Base-by-base conservation (phyloP, 2,888 invertebrate species). In the Aethes cnicana region DNA sequence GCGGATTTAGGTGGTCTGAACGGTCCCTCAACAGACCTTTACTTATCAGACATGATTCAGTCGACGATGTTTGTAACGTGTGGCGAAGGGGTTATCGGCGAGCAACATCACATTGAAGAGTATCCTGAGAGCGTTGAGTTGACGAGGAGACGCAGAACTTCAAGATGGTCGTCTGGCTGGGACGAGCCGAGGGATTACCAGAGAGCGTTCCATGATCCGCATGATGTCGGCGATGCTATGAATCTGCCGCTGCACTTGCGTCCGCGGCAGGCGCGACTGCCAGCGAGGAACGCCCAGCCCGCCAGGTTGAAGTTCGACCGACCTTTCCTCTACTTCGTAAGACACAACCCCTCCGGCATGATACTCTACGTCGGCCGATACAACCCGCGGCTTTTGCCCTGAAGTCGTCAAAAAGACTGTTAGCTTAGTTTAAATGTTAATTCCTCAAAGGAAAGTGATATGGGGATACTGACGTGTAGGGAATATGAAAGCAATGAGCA, bases 301-400 rank as follows among this genome's bases (percentile, higher is more conserved):
- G 95, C 94, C 3, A 90, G 96, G 71, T 89, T 97, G 70, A 93
- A 95, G 66, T 94, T 96, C 73, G 96, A 97, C 68, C 91, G 96
- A 70, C 97, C 97, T 0, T 97, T 97, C 91, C 88, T 97, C 17
- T 97, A 95, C 79, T 95, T 96, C 64, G 95, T 97, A 8, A 91
- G 97, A 70, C 97, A 97, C 80, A 97, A 97, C 80, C 97, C 96
- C 1, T 95, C 96, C n/a, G 97, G 97, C 55, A 92, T 97, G 88
- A 95, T 97, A 68, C 86, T 97, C 43, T 95, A 95, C 75, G 95
- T 96, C 90, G 97, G 97, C 30, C 91, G 96, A 73, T 96, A 95
- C 85, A 96, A 95, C 81, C 96, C 95, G 30, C 92, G 95, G 82
- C 91, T 95, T 72, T 84, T 95, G 80, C 95, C 95, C 77, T 95